Conservation (phyloP, 1,140 invertebrate species). For the Plodia interpunctella region DNA sequence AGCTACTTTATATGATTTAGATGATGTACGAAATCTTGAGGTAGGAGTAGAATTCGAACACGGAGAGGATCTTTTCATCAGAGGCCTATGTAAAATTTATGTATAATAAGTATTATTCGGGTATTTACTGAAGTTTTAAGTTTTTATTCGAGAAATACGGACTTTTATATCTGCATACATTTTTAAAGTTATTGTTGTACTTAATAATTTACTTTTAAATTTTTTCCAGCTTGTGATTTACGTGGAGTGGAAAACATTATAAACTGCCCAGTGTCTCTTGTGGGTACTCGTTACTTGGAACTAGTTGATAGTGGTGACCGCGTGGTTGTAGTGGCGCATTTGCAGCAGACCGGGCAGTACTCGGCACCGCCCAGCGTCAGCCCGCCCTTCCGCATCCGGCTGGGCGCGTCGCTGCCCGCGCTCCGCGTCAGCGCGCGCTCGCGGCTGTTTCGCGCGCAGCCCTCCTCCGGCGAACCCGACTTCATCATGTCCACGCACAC, state of each 20-base stretch:
- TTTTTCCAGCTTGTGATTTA: constrained; percentile 69
- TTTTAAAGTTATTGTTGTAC: too few species aligned
- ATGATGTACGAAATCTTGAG: too few species aligned
- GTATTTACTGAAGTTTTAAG: too few species aligned
- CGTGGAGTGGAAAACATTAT: constrained; percentile 59
- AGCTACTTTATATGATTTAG: too few species aligned
- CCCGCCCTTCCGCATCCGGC: constrained; percentile 86
- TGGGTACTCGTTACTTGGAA: constrained; percentile 85
- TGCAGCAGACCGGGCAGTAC: constrained; percentile 83
- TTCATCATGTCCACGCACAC: constrained; percentile 96
- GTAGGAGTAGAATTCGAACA: too few species aligned
- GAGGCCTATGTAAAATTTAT: too few species aligned
- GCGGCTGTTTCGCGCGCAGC: constrained; percentile 86
- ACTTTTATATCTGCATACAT: too few species aligned
- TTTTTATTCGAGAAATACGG: too few species aligned
- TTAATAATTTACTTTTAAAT: too few species aligned
- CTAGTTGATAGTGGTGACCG: constrained; percentile 88
- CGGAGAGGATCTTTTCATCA: too few species aligned
- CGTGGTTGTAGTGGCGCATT: constrained; percentile 83
- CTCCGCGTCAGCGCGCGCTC: constrained; percentile 93
- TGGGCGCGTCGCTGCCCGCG: constrained; percentile 82
- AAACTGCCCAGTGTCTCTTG: constrained; percentile 72
- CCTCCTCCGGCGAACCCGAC: constrained; percentile 83
- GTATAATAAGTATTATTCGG: too few species aligned
- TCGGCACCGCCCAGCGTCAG: constrained; percentile 82